Evolutionary conservation across 2,113 vertebrate genomes (phyloP), one percentile per base, ranked within the genome.

Genomic region (Peromyscus maniculatus): DNA sequence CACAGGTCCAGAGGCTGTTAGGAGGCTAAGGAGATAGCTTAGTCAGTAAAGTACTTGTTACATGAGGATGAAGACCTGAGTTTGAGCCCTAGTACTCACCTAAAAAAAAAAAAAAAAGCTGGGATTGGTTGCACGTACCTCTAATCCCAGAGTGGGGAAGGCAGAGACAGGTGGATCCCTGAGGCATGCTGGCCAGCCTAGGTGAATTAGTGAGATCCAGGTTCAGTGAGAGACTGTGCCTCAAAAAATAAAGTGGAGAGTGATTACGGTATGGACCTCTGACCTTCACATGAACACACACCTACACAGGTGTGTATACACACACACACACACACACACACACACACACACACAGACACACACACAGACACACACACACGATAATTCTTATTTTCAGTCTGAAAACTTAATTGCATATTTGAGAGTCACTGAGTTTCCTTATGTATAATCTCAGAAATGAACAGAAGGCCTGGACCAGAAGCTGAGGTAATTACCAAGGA

Each of bases 401-500:
- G 90, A 97, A 96, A 94, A 82, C 3, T 49, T 69, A 62, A 92
- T 15, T 71, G 2, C 43, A 75, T 74, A 87, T 75, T 89, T 94
- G 21, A 83, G 11, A 92, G 39, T 39, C 39, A 79, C 26, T 77
- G 21, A 72, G 75, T n/a, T 57, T 91, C 91, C 66, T 91, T 87
- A 72, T 33, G 21, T 46, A 91, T 36, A 79, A 71, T 84, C 52
- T 96, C 24, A 62, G 94, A 87, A 82, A 46, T 46, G 67, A 87
- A 94, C 71, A 93, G 74, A 92, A 52, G 66, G 17, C 67, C 64
- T 69, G 57, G 46, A 46, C 71, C 94, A 87, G 39, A 92, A 83
- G n/a, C 92, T 92, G 77, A 78, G 66, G n/a, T 31, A 46, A 66
- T 49, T 39, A 84, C 24, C 21, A 39, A 69, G 17, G 52, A 46